These are phyloP conservation scores for Microtus pennsylvanicus DNA, from an alignment of 2,113 vertebrate genomes.

Conservation along the genomic window DNA sequence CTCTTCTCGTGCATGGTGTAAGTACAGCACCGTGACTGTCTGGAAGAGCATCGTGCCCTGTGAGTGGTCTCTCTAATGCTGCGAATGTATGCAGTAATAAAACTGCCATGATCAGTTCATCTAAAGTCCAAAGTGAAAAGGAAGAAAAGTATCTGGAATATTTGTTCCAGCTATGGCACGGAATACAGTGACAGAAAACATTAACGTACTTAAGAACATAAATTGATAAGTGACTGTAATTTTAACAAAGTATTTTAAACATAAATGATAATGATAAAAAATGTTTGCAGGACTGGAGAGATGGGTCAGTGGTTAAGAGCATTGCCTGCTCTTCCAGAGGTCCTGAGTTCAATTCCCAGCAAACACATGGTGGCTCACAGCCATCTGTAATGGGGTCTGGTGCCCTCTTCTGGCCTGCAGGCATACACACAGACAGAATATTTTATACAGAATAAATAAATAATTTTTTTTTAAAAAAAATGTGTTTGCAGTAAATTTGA, in stretches of 20 bases:
- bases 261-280: background rate
- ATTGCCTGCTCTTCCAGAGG: too few species aligned
- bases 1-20: background rate
- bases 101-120: background rate
- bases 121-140: background rate
- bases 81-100: background rate
- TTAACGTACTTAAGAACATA: constrained; percentile 36
- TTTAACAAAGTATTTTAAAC: background rate
- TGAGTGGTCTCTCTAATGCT: background rate
- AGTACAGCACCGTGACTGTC: background rate
- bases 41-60: background rate
- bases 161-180: background rate
- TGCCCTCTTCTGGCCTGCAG: too few species aligned
- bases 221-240: background rate
- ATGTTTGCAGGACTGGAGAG: background rate
- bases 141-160: background rate
- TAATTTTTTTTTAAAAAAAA: background rate
- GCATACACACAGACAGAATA: too few species aligned
- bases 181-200: background rate
- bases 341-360: too few species aligned
- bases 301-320: too few species aligned
- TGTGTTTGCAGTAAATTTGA: background rate
- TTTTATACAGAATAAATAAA: too few species aligned
- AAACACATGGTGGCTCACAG: too few species aligned
- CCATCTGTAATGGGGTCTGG: too few species aligned